Conservation (phyloP, 2,797 vertebrate species). For the Arrhamphus sclerolepis region DNA sequence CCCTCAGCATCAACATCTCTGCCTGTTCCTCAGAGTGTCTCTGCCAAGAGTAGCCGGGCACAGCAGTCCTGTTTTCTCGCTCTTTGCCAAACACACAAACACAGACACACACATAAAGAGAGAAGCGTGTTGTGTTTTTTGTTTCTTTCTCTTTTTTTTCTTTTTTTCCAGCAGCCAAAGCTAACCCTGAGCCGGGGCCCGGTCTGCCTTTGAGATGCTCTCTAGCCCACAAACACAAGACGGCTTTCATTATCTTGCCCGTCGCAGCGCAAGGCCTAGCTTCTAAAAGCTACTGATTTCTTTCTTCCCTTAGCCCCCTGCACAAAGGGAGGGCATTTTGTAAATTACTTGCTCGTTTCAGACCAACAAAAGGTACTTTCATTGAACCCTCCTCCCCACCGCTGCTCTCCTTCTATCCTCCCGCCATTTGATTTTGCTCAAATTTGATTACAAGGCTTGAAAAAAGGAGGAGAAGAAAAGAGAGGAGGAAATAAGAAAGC, state of each 20-base stretch:
- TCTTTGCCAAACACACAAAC: slow-evolving; percentile 90
- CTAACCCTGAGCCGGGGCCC: slow-evolving; percentile 94
- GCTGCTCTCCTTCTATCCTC: slow-evolving; percentile 85
- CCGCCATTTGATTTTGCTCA: slow-evolving; percentile 99
- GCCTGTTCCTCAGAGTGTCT: slow-evolving; percentile 67
- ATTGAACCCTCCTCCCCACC: slow-evolving; percentile 89
- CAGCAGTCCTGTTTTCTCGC: slow-evolving; percentile 78
- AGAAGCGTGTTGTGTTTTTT: slow-evolving; percentile 57
- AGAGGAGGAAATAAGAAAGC: slow-evolving; percentile 96
- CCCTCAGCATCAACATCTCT: slow-evolving; percentile 60
- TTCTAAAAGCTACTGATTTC: slow-evolving; percentile 99
- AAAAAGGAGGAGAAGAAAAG: slow-evolving; percentile 91
- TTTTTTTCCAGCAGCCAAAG: slow-evolving; percentile 78
- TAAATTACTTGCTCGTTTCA: slow-evolving; percentile 99
- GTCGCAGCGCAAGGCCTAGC: slow-evolving; percentile 98
- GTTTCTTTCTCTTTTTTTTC: slow-evolving; percentile 45
- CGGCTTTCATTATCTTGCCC: slow-evolving; percentile 99
- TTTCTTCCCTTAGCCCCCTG: slow-evolving; percentile 97
- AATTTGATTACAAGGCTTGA: slow-evolving; percentile 99
- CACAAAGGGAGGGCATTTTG: slow-evolving; percentile 99
- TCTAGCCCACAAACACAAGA: slow-evolving; percentile 98
- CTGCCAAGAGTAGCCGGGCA: slow-evolving; percentile 71
- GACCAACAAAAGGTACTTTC: slow-evolving; percentile 99
- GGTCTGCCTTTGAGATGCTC: slow-evolving; percentile 98
- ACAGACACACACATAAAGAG: slow-evolving; percentile 54